Percentiles rank a stretch among this genome's conserved stretches.
Evolutionary conservation across 30 jellyfish, hydroid and myxozoan genomes (phyloP).

Genomic region (Pelagia noctiluca): DNA sequence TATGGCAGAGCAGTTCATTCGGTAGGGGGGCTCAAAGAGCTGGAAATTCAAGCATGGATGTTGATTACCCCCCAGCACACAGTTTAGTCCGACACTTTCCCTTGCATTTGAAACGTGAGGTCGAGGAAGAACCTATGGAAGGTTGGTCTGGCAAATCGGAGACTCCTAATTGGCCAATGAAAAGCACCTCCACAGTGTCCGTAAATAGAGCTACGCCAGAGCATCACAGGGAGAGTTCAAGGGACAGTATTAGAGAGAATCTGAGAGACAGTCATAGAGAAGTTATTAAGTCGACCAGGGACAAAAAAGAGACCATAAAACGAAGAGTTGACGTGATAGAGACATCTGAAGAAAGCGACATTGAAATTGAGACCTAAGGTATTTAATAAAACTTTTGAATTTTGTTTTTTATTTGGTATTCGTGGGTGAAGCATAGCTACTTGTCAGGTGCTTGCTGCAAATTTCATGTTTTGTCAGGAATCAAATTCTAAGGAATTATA

Average conservation of each 20-base stretch:
- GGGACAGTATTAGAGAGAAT: background rate
- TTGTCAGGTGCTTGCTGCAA: too few species aligned
- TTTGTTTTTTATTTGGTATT: too few species aligned
- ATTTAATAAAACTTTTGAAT: background rate
- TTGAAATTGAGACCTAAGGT: slow-evolving; percentile 80
- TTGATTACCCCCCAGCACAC: slow-evolving; percentile 66
- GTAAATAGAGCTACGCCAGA: slow-evolving; percentile 30
- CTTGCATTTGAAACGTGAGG: slow-evolving; percentile 61
- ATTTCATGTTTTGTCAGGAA: too few species aligned
- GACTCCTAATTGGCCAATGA: too few species aligned
- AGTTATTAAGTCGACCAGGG: slow-evolving; percentile 29
- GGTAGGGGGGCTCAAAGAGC: slow-evolving; percentile 49
- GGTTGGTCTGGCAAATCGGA: slow-evolving; percentile 65
- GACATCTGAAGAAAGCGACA: slow-evolving; percentile 81
- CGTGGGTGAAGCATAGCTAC: too few species aligned
- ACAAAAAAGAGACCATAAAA: slow-evolving; percentile 15
- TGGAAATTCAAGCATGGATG: slow-evolving; percentile 55
- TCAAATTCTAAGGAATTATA: too few species aligned
- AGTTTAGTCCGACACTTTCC: slow-evolving; percentile 75
- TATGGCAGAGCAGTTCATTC: slow-evolving; percentile 38
- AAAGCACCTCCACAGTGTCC: slow-evolving; percentile 46
- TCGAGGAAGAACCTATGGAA: slow-evolving; percentile 72
- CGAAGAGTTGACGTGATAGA: slow-evolving; percentile 56
- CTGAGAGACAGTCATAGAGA: slow-evolving; percentile 62
- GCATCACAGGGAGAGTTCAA: slow-evolving; percentile 28